These are phyloP conservation scores for Peromyscus maniculatus DNA, from an alignment of 2,113 vertebrate species.

Conservation along the genomic window DNA sequence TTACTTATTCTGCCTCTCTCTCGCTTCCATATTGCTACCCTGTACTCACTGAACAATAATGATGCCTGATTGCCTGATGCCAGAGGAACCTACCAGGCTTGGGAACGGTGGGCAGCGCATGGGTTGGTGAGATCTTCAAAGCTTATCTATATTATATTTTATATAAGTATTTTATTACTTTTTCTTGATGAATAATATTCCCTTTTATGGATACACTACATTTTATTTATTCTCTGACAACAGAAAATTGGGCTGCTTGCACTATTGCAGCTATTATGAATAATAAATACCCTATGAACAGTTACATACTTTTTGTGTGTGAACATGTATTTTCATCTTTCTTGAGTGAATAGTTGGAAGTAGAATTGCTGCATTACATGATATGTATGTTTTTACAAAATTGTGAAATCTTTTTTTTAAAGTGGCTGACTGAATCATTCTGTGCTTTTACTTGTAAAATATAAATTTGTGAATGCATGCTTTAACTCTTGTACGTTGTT, in stretches of 20 bases:
- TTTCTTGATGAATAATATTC: background rate
- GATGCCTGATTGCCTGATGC: no score
- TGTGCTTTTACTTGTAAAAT: background rate
- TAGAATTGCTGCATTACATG: background rate
- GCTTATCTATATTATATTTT: background rate
- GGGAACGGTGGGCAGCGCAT: no score
- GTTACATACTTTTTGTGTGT: background rate
- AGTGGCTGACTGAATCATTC: background rate
- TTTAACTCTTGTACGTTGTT: background rate
- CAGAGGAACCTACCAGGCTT: no score
- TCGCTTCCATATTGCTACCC: no score
- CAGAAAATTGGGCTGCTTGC: background rate
- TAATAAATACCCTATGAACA: background rate
- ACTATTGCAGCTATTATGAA: background rate
- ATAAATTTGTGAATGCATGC: background rate
- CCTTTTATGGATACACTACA: background rate
- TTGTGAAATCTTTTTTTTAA: background rate
- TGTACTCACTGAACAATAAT: no score
- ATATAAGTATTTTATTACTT: background rate
- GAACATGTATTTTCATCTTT: background rate
- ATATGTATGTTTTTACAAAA: slow-evolving; percentile 24
- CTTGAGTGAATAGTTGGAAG: background rate
- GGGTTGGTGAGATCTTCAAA: slow-evolving; percentile 3
- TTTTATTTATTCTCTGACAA: background rate
- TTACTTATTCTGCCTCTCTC: no score